Conservation (phyloP, 2,797 vertebrate species). For the Tadarida brasiliensis region DNA sequence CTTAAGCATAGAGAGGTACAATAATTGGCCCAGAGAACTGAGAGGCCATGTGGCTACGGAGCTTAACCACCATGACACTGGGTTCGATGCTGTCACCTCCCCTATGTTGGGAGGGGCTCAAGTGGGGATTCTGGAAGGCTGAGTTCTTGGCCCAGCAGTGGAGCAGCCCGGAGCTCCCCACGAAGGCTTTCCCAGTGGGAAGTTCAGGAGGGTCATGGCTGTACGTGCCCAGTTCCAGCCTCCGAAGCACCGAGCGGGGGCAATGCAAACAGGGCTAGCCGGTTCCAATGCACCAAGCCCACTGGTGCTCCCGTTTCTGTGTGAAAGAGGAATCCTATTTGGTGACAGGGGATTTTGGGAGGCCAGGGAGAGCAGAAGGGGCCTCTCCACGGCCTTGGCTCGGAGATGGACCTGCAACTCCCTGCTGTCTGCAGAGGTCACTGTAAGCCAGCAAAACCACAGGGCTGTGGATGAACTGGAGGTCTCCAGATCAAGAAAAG, state of each 20-base stretch:
- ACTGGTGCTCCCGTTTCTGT: fast-evolving
- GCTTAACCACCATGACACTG: fast-evolving
- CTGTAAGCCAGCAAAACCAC: conserved; percentile 50
- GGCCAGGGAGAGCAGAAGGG: fast-evolving
- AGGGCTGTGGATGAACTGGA: fast-evolving
- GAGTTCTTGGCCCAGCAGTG: background rate
- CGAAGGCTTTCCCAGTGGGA: background rate
- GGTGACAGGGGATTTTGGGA: background rate
- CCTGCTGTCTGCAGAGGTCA: conserved; percentile 81
- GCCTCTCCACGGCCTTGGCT: background rate
- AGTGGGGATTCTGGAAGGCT: background rate
- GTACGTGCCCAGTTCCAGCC: background rate
- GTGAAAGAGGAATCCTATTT: background rate
- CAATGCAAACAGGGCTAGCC: fast-evolving
- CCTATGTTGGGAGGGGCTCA: background rate
- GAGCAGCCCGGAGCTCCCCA: background rate
- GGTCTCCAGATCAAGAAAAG: background rate
- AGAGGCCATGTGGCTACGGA: background rate
- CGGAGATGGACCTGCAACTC: background rate
- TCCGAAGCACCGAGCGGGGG: background rate
- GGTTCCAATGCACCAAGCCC: fast-evolving
- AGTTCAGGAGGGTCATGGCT: background rate
- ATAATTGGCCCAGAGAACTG: background rate
- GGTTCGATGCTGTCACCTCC: background rate
- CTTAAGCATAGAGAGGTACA: background rate